Percentiles rank a stretch among this genome's conserved stretches.
These are phyloP conservation scores for Diarsia mendica DNA, from an alignment of 2,888 invertebrate genomes.

Conservation along the genomic window DNA sequence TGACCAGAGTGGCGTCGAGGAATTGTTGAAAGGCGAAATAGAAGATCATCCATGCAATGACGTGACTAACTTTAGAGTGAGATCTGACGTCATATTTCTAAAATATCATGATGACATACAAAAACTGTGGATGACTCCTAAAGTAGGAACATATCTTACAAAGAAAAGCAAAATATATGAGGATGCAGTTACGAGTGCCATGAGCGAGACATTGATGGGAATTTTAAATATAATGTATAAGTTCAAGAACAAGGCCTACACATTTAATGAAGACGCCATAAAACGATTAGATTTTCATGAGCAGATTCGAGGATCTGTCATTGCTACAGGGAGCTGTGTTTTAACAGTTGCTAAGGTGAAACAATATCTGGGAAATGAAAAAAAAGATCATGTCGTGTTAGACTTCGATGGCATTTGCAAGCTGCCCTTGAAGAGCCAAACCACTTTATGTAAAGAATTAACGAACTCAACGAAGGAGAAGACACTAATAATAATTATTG, in stretches of 20 bases:
- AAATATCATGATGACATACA: constrained; percentile 54
- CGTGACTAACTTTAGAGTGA: constrained; percentile 18
- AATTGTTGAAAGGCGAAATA: constrained; percentile 38
- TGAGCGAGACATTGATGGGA: constrained; percentile 29
- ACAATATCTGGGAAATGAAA: constrained; percentile 15
- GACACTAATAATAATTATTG: constrained; percentile 19
- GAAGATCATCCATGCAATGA: constrained; percentile 16
- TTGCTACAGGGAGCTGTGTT: constrained; percentile 8
- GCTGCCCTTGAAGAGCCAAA: constrained; percentile 14
- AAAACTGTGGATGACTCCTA: constrained; percentile 52
- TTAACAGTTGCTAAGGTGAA: constrained; percentile 29
- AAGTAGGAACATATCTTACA: constrained; percentile 41
- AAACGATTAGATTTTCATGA: background rate
- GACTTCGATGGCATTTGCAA: constrained; percentile 35
- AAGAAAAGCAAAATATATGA: constrained; percentile 29
- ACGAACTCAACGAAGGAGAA: constrained; percentile 2
- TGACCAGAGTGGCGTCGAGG: constrained; percentile 38
- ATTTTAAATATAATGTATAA: constrained; percentile 29
- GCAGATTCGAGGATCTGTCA: constrained; percentile 3
- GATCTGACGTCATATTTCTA: constrained; percentile 43
- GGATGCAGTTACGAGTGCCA: constrained; percentile 29
- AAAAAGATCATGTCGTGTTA: constrained; percentile 9
- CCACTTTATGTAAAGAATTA: constrained; percentile 27
- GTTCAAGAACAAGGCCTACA: constrained; percentile 10
- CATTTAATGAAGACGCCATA: constrained; percentile 21